Base-by-base conservation (phyloP, 1,140 invertebrate species). In the Drosophila nikananu region DNA sequence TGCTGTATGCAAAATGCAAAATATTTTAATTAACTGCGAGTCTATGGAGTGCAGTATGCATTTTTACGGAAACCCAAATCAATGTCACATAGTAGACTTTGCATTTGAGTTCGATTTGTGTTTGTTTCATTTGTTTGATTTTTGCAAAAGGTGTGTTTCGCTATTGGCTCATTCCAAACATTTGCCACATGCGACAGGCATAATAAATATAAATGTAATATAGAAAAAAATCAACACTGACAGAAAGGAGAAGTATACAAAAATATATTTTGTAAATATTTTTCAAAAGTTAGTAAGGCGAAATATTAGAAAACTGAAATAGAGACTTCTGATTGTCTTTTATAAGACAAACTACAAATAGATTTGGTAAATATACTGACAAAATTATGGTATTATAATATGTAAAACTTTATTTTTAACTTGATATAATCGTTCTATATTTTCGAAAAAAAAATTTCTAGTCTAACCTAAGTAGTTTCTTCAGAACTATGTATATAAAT, bases 21-120 rank as follows among this genome's bases (percentile, higher is more conserved):
- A 68, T 78, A 84, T 86, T 87, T 87, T 78, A 84, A 89, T 87
- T 89, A 90, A 87, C 77, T 79, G 30, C n/a, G 73, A 62, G 73
- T 54, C 52, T 51, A 30, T 51, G 30, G 52, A 55, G 52, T 57
- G 46, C 64, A 32, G n/a, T 71, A 70, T 77, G 80, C 77, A 83
- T 78, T 81, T 55, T 80, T 81, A 60, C 75, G 86, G 81, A 89
- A 89, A 82, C 52, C 58, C 70, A 73, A 81, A 82, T 90, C 86
- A 89, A 90, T 81, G 86, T 86, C 83, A 23, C 39, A 59, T 8
- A 23, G 46, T 17, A 51, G 44, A 25, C 41, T 61, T 68, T 77
- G 46, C 19, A 37, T 77, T 61, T 57, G 19, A n/a, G 27, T 51
- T 60, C 35, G 12, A 39, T 30, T 41, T 30, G 15, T 51, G 9